These are phyloP conservation scores for Ceratoteleas bidentatus DNA, from an alignment of 1,140 invertebrate genomes.

Conservation along the genomic window DNA sequence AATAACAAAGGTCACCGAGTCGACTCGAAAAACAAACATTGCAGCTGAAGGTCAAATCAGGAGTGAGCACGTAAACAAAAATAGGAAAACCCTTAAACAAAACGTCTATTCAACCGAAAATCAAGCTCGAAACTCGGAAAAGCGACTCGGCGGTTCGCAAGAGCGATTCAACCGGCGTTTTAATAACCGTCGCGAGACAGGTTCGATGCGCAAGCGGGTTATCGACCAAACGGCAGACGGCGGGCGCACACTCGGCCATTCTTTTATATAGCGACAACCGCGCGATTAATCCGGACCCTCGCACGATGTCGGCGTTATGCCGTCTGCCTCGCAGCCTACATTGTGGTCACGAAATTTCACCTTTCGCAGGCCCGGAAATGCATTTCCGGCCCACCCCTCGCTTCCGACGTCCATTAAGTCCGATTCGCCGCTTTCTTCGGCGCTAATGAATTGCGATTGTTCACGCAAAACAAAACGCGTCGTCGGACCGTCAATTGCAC, in stretches of 20 bases:
- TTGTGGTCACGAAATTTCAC: constrained; percentile 71
- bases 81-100: no score
- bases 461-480: constrained; percentile 31
- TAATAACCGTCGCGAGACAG: no score
- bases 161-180: no score
- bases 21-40: no score
- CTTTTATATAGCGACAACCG: constrained; percentile 20
- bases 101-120: no score
- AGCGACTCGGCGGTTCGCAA: no score
- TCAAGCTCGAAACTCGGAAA: no score
- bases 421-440: constrained; percentile 44
- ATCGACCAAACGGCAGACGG: constrained; percentile 42
- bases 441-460: constrained; percentile 56
- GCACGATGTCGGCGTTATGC: constrained; percentile 73
- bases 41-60: no score
- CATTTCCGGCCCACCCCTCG: constrained; percentile 58
- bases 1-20: no score
- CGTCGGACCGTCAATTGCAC: no score
- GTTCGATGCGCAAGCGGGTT: not conserved
- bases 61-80: no score
- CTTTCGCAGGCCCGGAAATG: constrained; percentile 71
- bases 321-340: constrained; percentile 71
- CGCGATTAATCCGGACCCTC: constrained; percentile 63
- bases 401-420: constrained; percentile 53
- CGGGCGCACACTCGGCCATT: not conserved